Percentiles rank a stretch among this genome's conserved stretches.
Evolutionary conservation across 2,797 vertebrate species (phyloP).

Genomic region (Eleutherodactylus coqui): DNA sequence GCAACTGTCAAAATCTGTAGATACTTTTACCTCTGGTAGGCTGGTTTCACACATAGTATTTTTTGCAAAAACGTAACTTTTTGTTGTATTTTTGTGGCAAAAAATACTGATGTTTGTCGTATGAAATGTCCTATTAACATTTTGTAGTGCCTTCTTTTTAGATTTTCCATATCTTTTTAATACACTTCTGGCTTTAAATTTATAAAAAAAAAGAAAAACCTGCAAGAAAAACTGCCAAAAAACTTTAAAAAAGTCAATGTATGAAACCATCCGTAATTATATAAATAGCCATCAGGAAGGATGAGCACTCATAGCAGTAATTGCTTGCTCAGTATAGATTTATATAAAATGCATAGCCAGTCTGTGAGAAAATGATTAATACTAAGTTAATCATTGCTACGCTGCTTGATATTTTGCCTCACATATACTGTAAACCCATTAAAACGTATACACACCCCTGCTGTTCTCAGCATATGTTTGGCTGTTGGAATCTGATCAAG

Average conservation of each 20-base stretch:
- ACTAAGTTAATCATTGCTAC: conserved; percentile 40
- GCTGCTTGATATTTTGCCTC: conserved; percentile 7
- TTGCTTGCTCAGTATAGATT: background rate
- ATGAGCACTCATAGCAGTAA: background rate
- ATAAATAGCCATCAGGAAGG: conserved; percentile 20
- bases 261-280: too few species aligned
- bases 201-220: too few species aligned
- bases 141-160: too few species aligned
- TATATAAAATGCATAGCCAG: conserved; percentile 29
- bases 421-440: conserved; percentile 34
- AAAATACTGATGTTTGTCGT: too few species aligned
- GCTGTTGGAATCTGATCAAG: background rate
- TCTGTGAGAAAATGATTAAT: conserved; percentile 38
- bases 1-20: conserved; percentile 9
- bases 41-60: too few species aligned
- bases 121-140: too few species aligned
- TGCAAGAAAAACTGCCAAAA: too few species aligned
- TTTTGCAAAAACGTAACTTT: too few species aligned
- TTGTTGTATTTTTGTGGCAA: too few species aligned
- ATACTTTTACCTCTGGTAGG: background rate
- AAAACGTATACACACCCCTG: conserved; percentile 14
- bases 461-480: conserved; percentile 47
- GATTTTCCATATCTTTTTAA: too few species aligned
- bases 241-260: too few species aligned
- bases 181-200: too few species aligned